Evolutionary conservation across 2,113 vertebrate species (phyloP), one percentile per base, ranked within the genome.

Genomic region (Poecile atricapillus): DNA sequence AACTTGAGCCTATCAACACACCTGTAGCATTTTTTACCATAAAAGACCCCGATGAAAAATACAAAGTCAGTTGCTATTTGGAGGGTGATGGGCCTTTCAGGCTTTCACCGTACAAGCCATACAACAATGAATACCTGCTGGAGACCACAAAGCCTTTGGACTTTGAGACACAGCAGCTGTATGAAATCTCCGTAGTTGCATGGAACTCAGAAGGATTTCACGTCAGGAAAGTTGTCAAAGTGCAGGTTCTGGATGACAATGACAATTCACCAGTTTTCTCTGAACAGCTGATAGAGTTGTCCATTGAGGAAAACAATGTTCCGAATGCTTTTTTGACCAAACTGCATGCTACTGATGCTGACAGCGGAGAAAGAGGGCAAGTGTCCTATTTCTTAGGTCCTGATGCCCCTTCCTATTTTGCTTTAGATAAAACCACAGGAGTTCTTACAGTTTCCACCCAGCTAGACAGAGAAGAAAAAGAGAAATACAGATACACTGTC

Each of bases 1-100:
- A 99, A 92, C 96, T 99, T 24, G 99, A 99, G 79, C 99, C 99
- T 43, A 69, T 98, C 8, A 98, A 99, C 91, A 98, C 99, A 47
- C 99, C 99, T 0, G 98, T 99, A 64, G 99, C 99, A 30, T 99
- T 99, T 98, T 99, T 99, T 90, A 99, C 99, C 7, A 96, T 99
- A 53, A 99, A 98, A 95, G 99, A 99, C 71, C 98, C 98, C 3
- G 98, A 98, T 84, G 96, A 96, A 35, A 98, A 98, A 86, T 98
- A 98, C 79, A 98, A 97, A 76, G 98, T 99, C 33, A 97, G 97
- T 76, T 99, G 99, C 90, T 96, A 98, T 95, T 96, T 99, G 94
- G 98, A 99, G 62, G 98, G 98, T 14, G 94, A 95, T 27, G 99
- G 99, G 10, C 99, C 99, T 4, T 99, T 99, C 96, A 97, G 98